Percentiles rank a stretch among this genome's conserved stretches.
Evolutionary conservation across 1,140 invertebrate species (phyloP).

Genomic region (Solenopsis invicta): DNA sequence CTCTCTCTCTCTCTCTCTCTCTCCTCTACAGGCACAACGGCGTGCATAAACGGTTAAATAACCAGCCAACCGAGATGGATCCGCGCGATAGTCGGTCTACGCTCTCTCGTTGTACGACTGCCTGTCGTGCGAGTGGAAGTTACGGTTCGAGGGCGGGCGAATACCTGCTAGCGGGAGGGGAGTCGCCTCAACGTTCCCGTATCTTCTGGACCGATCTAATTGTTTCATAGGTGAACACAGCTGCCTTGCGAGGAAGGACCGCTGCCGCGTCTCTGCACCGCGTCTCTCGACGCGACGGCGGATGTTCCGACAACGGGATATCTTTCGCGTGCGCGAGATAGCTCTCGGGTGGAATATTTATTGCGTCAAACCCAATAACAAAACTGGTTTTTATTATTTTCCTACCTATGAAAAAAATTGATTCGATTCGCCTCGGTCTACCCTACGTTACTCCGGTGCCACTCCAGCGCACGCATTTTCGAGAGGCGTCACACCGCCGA

Average conservation of each 20-base stretch:
- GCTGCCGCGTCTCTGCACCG: constrained; percentile 22
- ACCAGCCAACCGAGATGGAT: constrained; percentile 83
- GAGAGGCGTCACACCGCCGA: constrained; percentile 57
- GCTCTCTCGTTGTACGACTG: constrained; percentile 60
- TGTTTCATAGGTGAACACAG: constrained; percentile 79
- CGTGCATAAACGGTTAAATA: constrained; percentile 82
- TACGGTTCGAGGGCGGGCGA: too few relatives aligned
- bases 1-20: too few relatives aligned
- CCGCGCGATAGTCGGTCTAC: constrained; percentile 79
- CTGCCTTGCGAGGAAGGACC: constrained; percentile 51
- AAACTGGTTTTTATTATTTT: too few relatives aligned
- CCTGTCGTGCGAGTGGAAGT: constrained; percentile 23
- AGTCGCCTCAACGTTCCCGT: constrained; percentile 71
- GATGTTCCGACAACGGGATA: constrained; percentile 48
- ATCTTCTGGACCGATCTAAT: constrained; percentile 81
- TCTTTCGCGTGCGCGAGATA: constrained; percentile 41
- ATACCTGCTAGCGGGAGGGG: constrained; percentile 8
- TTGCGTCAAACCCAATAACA: neutral
- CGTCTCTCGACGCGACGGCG: neutral
- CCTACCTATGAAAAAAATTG: too few relatives aligned
- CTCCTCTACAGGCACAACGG: constrained; percentile 1
- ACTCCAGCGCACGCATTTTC: constrained; percentile 45
- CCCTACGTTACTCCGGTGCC: constrained; percentile 79
- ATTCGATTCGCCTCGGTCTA: constrained; percentile 60
- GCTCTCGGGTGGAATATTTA: constrained; percentile 37